phyloP scores from a whole-genome alignment of 1,140 invertebrate species.

The Orchestia grillus region DNA sequence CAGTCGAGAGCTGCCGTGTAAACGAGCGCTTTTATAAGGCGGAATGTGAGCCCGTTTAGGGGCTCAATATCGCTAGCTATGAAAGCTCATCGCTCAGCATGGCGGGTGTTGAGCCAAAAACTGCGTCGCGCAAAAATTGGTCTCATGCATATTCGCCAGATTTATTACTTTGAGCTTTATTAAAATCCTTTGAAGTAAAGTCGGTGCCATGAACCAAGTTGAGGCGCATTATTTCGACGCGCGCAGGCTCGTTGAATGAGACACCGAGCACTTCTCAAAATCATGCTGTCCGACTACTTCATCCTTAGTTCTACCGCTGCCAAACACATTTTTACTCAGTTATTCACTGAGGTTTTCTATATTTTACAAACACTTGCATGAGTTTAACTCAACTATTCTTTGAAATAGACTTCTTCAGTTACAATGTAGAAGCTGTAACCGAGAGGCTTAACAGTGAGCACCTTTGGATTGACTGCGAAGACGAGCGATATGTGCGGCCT shows the following conservation, averaged over 20 bases:
- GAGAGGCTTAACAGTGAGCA: neutral
- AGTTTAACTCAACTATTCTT: no score
- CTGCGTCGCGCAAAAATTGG: neutral
- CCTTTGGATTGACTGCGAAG: neutral
- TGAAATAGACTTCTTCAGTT: neutral
- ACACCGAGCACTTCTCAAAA: no score
- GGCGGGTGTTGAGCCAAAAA: neutral
- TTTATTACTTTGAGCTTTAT: neutral
- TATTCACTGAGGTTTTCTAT: no score
- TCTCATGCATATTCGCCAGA: neutral
- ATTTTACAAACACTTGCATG: no score
- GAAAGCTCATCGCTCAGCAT: conserved; percentile 16
- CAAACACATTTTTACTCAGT: no score
- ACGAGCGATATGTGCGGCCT: neutral
- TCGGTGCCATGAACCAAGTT: neutral
- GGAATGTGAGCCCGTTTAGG: neutral
- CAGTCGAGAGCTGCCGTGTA: neutral
- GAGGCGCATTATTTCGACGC: neutral
- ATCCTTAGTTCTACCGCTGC: no score
- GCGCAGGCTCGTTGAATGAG: neutral
- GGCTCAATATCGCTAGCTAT: neutral
- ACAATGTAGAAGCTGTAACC: neutral
- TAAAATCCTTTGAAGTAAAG: neutral
- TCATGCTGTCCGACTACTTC: no score
- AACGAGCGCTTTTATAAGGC: neutral